Conservation (phyloP, 2,113 vertebrate genomes). For the Erpornis zantholeuca region DNA sequence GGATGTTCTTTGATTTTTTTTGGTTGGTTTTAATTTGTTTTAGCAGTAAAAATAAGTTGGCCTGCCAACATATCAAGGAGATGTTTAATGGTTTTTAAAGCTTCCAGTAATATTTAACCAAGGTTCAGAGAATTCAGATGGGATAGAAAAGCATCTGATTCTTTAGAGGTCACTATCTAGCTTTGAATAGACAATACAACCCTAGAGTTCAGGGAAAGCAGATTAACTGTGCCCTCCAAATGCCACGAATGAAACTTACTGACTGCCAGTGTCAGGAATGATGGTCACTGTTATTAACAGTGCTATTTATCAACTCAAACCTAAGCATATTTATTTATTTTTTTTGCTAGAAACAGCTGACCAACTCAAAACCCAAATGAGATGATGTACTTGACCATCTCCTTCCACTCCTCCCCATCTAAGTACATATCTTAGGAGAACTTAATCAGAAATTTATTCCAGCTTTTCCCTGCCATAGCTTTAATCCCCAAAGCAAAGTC, state of each 20-base stretch:
- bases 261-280: neutral
- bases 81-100: neutral
- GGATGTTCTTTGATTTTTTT: conserved; percentile 20
- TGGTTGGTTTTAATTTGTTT: neutral
- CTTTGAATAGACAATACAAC: neutral
- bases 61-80: neutral
- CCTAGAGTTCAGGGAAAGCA: neutral
- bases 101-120: neutral
- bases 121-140: neutral
- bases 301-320: neutral
- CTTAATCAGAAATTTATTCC: neutral
- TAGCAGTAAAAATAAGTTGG: neutral
- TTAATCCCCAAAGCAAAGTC: neutral
- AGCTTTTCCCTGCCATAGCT: neutral
- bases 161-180: neutral
- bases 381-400: neutral
- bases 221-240: neutral
- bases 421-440: neutral
- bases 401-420: neutral
- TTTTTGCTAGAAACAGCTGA: neutral
- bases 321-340: neutral
- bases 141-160: neutral
- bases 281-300: neutral
- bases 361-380: neutral
- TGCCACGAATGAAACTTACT: neutral